Conservation (phyloP, 92 coral and sea anemone species). For the Zoanthus solanderi region DNA sequence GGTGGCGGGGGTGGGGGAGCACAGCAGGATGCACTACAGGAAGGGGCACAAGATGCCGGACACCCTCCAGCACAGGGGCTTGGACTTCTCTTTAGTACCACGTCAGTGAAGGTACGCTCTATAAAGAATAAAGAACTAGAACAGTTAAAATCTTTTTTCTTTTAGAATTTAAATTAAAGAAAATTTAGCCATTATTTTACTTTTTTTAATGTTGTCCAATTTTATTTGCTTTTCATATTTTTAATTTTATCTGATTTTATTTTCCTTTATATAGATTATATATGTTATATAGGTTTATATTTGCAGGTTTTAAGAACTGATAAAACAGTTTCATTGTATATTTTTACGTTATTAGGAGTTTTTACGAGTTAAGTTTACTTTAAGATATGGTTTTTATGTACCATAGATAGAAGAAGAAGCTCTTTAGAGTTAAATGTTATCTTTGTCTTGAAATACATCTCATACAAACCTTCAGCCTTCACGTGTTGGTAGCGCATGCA, state of each 20-base stretch:
- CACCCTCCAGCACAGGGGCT: slow-evolving; percentile 69
- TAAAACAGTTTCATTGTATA: too few relatives aligned
- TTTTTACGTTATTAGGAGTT: not conserved
- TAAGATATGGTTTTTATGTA: not conserved
- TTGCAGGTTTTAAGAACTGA: too few relatives aligned
- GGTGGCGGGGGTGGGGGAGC: slow-evolving; percentile 87
- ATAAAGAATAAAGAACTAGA: not conserved
- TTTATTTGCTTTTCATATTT: not conserved
- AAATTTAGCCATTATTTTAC: not conserved
- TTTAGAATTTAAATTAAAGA: too few relatives aligned
- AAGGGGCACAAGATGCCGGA: slow-evolving; percentile 68
- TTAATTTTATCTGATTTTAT: not conserved
- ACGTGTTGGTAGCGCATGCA: not conserved
- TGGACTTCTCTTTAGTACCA: slow-evolving; percentile 55
- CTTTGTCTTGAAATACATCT: not conserved
- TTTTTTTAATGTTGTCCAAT: not conserved
- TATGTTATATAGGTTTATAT: too few relatives aligned
- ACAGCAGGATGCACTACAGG: slow-evolving; percentile 79
- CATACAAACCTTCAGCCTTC: slow-evolving; percentile 12
- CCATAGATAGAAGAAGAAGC: not conserved
- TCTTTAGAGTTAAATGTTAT: not conserved
- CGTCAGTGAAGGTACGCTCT: slow-evolving; percentile 21
- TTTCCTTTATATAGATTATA: not conserved
- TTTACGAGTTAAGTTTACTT: not conserved
- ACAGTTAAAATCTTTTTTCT: not conserved